A percentile compares a stretch with the other conserved stretches of the same genome.
Conservation (phyloP, 2,888 invertebrate species). For the Galerucella calmariensis region DNA sequence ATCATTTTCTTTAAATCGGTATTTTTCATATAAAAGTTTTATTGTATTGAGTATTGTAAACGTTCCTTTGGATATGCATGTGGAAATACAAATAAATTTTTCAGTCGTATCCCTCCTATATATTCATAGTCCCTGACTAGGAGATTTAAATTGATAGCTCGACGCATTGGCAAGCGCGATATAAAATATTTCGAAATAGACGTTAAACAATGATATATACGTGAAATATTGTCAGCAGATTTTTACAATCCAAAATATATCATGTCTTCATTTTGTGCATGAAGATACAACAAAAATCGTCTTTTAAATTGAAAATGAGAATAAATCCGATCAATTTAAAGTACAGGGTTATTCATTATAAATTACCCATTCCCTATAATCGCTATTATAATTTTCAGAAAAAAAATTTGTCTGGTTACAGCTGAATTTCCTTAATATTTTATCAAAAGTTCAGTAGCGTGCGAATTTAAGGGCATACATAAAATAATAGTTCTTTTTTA, state of each 20-base stretch:
- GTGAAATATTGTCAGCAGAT: constrained; percentile 23
- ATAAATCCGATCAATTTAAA: background rate
- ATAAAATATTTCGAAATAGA: constrained; percentile 32
- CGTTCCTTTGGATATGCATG: background rate
- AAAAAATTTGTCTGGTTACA: too few relatives aligned
- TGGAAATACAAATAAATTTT: constrained; percentile 1
- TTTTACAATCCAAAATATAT: constrained; percentile 27
- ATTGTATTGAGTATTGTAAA: too few relatives aligned
- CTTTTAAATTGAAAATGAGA: background rate
- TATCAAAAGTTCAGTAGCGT: too few relatives aligned
- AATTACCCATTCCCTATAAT: too few relatives aligned
- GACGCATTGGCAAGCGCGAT: constrained; percentile 22
- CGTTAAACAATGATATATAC: constrained; percentile 23
- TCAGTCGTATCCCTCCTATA: constrained; percentile 8
- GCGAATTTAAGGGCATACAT: too few relatives aligned
- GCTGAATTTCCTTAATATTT: too few relatives aligned
- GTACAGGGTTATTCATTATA: background rate
- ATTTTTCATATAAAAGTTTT: too few relatives aligned
- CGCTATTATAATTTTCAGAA: too few relatives aligned
- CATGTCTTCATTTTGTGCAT: constrained; percentile 5
- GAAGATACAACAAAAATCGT: background rate
- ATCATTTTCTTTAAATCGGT: too few relatives aligned
- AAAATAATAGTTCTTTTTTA: too few relatives aligned
- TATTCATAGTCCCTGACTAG: constrained; percentile 10
- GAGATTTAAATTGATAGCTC: constrained; percentile 32